Evolutionary conservation across 2,113 vertebrate genomes (phyloP).

Genomic region (Xiphophorus maculatus): DNA sequence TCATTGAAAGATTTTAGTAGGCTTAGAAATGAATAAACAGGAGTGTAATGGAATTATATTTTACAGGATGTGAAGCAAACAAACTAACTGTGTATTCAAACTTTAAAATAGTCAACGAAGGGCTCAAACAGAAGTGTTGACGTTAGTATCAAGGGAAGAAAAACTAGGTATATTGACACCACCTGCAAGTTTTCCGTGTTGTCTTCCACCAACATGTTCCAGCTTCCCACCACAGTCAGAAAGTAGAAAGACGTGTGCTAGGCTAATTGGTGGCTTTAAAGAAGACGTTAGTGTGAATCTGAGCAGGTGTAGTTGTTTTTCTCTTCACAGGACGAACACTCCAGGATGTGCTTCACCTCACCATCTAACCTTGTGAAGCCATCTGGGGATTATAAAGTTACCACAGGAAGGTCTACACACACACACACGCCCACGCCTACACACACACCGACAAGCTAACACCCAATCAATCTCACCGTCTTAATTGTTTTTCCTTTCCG

Average conservation of each 20-base stretch:
- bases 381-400: slow-evolving; percentile 23
- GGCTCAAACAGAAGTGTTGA: neutral
- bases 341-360: neutral
- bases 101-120: neutral
- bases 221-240: neutral
- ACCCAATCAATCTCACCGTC: slow-evolving; percentile 45
- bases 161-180: neutral
- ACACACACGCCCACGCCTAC: neutral
- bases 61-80: too few species aligned
- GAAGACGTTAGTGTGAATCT: neutral
- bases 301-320: neutral
- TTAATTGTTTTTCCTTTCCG: slow-evolving; percentile 51
- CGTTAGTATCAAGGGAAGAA: neutral
- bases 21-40: too few species aligned
- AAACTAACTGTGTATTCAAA: too few species aligned
- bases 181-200: neutral
- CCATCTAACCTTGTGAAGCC: neutral
- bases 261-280: neutral
- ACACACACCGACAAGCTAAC: slow-evolving; percentile 10
- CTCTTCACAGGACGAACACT: neutral
- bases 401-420: slow-evolving; percentile 1
- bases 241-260: neutral
- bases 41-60: too few species aligned
- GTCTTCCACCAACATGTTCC: neutral
- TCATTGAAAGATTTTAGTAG: too few species aligned